phyloP scores from a whole-genome alignment of 1,140 invertebrate genomes.

The Mercenaria mercenaria region DNA sequence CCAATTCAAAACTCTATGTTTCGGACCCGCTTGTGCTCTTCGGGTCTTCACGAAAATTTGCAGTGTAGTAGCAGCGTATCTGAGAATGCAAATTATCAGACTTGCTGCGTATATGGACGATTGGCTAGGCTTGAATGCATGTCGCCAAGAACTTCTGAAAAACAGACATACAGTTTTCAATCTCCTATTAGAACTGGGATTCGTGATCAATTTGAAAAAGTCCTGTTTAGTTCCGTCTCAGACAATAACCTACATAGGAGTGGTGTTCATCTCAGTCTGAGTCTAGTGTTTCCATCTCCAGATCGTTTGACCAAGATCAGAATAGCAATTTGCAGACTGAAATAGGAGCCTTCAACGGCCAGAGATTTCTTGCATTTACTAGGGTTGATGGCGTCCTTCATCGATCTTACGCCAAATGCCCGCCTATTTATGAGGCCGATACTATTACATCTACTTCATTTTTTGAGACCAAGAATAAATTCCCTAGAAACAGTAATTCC shows the following conservation, averaged over 20 bases:
- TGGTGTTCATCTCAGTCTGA: background rate
- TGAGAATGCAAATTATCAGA: conserved; percentile 14
- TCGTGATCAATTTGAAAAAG: background rate
- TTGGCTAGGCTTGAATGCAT: background rate
- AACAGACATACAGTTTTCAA: background rate
- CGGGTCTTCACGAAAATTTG: conserved; percentile 26
- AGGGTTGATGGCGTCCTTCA: background rate
- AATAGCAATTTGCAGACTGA: background rate
- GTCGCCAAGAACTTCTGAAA: background rate
- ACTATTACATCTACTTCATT: conserved; percentile 25
- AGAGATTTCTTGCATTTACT: background rate
- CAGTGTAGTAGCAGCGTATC: conserved; percentile 28
- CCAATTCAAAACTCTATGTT: conserved; percentile 28
- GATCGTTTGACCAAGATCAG: background rate
- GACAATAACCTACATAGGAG: conserved; percentile 23
- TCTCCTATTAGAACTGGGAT: conserved; percentile 9
- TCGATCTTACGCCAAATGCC: background rate
- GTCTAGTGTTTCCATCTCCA: background rate
- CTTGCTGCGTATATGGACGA: conserved; percentile 42
- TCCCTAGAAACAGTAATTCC: background rate
- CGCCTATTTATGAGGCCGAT: conserved; percentile 2
- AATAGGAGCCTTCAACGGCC: background rate
- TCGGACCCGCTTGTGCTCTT: conserved; percentile 44
- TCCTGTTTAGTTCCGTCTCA: background rate
- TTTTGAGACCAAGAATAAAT: background rate